A percentile compares a stretch with the other conserved stretches of the same genome.
These are phyloP conservation scores for Drosophila pectinifera DNA, from an alignment of 1,140 invertebrate genomes.

Conservation along the genomic window DNA sequence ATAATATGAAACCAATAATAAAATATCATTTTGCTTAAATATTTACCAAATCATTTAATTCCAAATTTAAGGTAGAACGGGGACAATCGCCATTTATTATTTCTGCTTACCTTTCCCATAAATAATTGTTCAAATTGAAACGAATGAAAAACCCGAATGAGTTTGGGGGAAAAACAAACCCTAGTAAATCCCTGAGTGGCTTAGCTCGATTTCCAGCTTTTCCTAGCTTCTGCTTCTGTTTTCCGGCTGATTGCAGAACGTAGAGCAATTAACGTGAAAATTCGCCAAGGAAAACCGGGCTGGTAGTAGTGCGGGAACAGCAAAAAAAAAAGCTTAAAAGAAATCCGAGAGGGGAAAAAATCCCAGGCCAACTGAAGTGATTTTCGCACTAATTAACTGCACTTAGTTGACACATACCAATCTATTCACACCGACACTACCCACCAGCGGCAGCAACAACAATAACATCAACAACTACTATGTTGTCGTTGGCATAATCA, in stretches of 20 bases:
- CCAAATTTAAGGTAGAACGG: not conserved
- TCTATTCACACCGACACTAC: conserved; percentile 67
- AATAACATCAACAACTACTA: not conserved
- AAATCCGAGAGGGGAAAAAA: conserved; percentile 48
- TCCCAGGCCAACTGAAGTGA: conserved; percentile 81
- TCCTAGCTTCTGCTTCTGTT: conserved; percentile 29
- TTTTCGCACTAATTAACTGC: conserved; percentile 84
- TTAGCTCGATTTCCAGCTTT: conserved; percentile 52
- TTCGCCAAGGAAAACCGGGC: conserved; percentile 67
- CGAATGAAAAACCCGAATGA: conserved; percentile 8
- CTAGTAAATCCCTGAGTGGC: conserved; percentile 74
- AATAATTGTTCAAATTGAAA: conserved; percentile 10
- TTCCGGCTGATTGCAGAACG: conserved; percentile 66
- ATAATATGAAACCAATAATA: too few relatives aligned
- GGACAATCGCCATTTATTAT: not conserved
- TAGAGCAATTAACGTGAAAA: conserved; percentile 79
- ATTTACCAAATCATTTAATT: not conserved
- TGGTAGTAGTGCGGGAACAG: conserved; percentile 7
- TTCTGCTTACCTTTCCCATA: not conserved
- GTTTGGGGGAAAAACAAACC: conserved; percentile 1
- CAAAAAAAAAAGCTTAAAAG: conserved; percentile 33
- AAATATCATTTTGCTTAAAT: too few relatives aligned
- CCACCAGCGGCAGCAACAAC: conserved; percentile 10
- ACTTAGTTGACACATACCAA: conserved; percentile 83
- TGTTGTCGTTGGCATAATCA: conserved; percentile 73